A percentile compares a stretch with the other conserved stretches of the same genome.
Conservation (phyloP, 1,140 invertebrate genomes). For the Microplitis mediator region DNA sequence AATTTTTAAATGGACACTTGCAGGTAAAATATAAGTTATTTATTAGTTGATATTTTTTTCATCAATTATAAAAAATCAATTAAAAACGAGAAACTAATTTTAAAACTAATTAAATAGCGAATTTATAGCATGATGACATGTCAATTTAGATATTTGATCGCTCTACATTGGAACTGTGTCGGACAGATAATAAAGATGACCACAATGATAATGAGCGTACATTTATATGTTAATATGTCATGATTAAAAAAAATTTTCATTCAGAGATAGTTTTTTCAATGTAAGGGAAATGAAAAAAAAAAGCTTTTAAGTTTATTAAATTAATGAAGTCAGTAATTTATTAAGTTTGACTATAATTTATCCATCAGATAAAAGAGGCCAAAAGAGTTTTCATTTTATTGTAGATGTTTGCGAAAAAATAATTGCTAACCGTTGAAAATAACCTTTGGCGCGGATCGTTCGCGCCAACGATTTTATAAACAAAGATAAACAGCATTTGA, state of each 20-base stretch:
- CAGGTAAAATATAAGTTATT: too few relatives aligned
- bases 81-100: not conserved
- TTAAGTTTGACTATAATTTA: too few relatives aligned
- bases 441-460: not conserved
- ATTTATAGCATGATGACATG: slow-evolving; percentile 32
- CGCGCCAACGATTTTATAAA: not conserved
- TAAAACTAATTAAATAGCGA: not conserved
- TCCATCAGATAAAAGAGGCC: not conserved
- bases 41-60: not conserved
- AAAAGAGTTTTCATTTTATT: not conserved
- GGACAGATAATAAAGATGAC: slow-evolving; percentile 1
- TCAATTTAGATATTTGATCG: slow-evolving; percentile 43
- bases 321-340: too few relatives aligned
- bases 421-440: slow-evolving; percentile 16
- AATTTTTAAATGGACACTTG: too few relatives aligned
- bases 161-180: slow-evolving; percentile 40
- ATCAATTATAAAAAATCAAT: not conserved
- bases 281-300: too few relatives aligned
- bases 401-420: slow-evolving; percentile 15
- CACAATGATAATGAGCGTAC: slow-evolving; percentile 15
- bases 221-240: not conserved
- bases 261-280: too few relatives aligned
- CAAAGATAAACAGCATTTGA: slow-evolving; percentile 24
- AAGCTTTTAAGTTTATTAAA: too few relatives aligned
- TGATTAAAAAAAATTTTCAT: too few relatives aligned